Conservation (phyloP, 2,113 vertebrate species). For the Melierax canorus region DNA sequence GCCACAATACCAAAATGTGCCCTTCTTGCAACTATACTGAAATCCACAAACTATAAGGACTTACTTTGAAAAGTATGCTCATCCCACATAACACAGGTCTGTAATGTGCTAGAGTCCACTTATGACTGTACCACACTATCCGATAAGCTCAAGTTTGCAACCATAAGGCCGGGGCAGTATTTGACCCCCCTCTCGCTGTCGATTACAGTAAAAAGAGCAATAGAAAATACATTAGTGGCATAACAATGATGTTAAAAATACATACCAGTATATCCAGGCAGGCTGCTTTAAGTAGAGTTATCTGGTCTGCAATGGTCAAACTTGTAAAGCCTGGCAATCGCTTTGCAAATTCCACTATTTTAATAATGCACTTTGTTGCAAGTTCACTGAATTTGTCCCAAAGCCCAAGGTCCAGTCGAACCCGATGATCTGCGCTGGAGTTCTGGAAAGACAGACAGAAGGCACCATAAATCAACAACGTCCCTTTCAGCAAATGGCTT, state of each 20-base stretch:
- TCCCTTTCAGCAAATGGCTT: neutral
- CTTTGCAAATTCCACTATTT: constrained; percentile 99
- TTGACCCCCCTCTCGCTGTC: neutral
- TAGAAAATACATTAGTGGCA: neutral
- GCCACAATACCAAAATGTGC: neutral
- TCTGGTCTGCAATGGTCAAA: constrained; percentile 94
- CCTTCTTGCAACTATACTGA: neutral
- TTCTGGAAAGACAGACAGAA: constrained; percentile 79
- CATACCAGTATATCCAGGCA: constrained; percentile 95
- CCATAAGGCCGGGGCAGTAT: neutral
- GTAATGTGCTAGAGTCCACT: neutral
- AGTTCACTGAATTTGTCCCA: constrained; percentile 99
- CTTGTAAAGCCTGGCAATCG: constrained; percentile 94
- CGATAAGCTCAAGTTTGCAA: neutral
- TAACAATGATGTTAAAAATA: neutral
- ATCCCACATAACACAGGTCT: neutral
- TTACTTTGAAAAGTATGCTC: neutral
- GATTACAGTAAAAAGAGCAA: neutral
- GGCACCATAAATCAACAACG: neutral
- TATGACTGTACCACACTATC: accelerated
- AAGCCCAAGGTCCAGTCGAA: constrained; percentile 94
- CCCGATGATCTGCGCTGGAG: constrained; percentile 93
- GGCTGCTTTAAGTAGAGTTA: constrained; percentile 93
- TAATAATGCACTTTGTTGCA: constrained; percentile 99
- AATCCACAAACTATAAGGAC: neutral